Evolutionary conservation across 2,113 vertebrate species (phyloP).

Genomic region (Oryzias curvinotus): DNA sequence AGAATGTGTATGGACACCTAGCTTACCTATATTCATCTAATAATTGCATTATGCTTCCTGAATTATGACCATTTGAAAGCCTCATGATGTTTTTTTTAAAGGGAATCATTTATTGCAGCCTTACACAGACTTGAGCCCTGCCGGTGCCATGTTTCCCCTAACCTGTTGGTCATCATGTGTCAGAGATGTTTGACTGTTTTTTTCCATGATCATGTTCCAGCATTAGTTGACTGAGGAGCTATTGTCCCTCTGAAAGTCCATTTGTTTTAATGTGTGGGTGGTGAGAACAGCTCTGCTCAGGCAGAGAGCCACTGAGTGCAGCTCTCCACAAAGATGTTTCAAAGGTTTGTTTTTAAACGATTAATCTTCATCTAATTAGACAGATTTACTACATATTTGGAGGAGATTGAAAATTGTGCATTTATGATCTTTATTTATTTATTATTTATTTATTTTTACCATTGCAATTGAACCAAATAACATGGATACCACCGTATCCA

Average conservation of each 20-base stretch:
- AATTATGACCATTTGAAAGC: too few species aligned
- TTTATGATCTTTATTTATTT: not conserved
- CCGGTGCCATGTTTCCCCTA: too few species aligned
- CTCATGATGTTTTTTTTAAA: too few species aligned
- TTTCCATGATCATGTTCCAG: slow-evolving; percentile 7
- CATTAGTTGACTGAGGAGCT: slow-evolving; percentile 3
- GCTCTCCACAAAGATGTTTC: slow-evolving; percentile 54
- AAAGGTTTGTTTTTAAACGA: too few species aligned
- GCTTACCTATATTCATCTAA: too few species aligned
- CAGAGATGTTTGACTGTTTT: not conserved
- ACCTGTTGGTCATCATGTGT: not conserved
- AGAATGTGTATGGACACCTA: too few species aligned
- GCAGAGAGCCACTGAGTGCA: slow-evolving; percentile 32
- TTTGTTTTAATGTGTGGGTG: slow-evolving; percentile 53
- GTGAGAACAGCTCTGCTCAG: slow-evolving; percentile 33
- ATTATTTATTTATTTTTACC: slow-evolving; percentile 5
- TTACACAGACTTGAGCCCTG: too few species aligned
- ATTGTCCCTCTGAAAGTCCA: slow-evolving; percentile 8
- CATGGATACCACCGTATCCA: not conserved
- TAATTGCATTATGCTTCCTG: too few species aligned
- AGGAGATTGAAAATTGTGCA: not conserved
- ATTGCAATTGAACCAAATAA: not conserved
- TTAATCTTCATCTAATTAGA: too few species aligned
- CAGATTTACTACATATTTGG: too few species aligned
- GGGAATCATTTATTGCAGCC: too few species aligned